Evolutionary conservation across 2,113 vertebrate genomes (phyloP).

Genomic region (Typhlomys cinereus): DNA sequence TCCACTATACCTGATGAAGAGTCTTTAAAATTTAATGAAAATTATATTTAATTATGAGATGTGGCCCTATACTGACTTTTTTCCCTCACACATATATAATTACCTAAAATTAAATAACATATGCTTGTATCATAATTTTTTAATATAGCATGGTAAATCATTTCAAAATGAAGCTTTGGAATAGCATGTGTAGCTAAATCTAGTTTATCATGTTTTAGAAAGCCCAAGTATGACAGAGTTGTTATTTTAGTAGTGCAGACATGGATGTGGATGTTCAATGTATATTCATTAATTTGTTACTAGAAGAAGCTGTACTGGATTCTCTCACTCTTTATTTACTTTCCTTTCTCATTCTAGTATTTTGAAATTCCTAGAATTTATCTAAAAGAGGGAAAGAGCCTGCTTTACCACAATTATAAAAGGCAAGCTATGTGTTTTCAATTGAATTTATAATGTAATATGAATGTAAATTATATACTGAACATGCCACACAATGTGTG

Average conservation of each 20-base stretch:
- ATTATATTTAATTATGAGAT: not conserved
- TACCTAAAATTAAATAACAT: constrained; percentile 44
- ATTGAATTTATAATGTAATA: constrained; percentile 15
- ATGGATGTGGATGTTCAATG: not conserved
- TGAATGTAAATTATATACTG: not conserved
- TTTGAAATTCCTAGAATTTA: not conserved
- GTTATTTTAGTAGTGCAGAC: not conserved
- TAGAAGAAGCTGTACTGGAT: not conserved
- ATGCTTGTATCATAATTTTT: constrained; percentile 9
- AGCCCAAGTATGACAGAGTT: constrained; percentile 3
- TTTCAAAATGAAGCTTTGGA: not conserved
- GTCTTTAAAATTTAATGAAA: constrained; percentile 44
- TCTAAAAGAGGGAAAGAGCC: not conserved
- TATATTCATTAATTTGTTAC: not conserved
- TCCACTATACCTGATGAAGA: not conserved
- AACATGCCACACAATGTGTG: not conserved
- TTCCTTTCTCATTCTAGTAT: not conserved
- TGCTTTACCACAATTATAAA: not conserved
- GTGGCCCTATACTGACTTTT: not conserved
- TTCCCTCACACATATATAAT: constrained; percentile 8
- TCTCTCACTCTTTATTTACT: not conserved
- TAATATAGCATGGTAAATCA: not conserved
- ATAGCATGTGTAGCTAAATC: not conserved
- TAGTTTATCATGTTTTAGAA: constrained; percentile 17
- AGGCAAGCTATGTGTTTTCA: not conserved